Evolutionary conservation across 1,140 invertebrate species (phyloP), one percentile per base, ranked within the genome.

Genomic region (Drosophila chauvacae): DNA sequence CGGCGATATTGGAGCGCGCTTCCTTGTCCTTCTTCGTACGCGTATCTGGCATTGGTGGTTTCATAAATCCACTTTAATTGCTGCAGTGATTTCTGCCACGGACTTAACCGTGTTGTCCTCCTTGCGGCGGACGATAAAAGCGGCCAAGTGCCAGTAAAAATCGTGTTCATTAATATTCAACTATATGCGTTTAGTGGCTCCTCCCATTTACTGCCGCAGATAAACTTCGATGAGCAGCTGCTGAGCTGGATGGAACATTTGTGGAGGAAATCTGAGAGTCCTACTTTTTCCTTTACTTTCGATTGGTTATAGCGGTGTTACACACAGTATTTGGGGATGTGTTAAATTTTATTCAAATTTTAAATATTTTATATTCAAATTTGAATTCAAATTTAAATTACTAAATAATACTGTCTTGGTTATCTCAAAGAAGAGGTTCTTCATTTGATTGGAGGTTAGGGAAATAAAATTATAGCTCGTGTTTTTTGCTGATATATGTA

Each of bases 1-100:
- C 45, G 51, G 59, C 50, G 59, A 57, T 47, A 33, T 42, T n/a
- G 10, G 30, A 3, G 28, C n/a, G 28, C 68, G 45, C 62, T 77
- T 70, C 62, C 55, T 50, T 23, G 56, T 62, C 58, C 63, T 74
- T 28, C 13, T 5, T 42, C 28, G n/a, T 33, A 18, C 5, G 51
- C 71, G 72, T 77, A 71, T 88, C 18, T 48, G 76, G 72, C 77
- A 80, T 84, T 88, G 59, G 55, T 56, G 41, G 81, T 81, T 90
- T 88, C 85, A 90, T 88, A 88, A 88, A 88, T 90, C 77, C 78
- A 90, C 68, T 88, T 88, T 88, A 88, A 88, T 88, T 88, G 85
- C 85, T 88, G 85, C 85, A 88, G 85, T 88, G 85, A 88, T 88
- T 90, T 80, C 68, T 51, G 47, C 28, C 61, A 28, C 64, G 45